Evolutionary conservation across 2,113 vertebrate genomes (phyloP), one percentile per base, ranked within the genome.

Genomic region (Uria aalge): DNA sequence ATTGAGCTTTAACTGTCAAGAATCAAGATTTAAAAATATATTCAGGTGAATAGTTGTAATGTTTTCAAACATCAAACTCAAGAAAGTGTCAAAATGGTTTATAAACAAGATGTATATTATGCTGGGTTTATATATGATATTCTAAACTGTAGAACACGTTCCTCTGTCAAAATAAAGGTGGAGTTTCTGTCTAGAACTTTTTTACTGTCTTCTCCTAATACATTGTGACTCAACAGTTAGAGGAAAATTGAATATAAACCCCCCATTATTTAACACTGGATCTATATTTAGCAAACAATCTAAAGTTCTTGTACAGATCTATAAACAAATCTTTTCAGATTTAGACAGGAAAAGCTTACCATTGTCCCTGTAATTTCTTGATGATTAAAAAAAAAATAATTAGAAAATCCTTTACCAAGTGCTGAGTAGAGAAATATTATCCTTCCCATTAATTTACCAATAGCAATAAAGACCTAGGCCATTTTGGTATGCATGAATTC

Each of bases 11-110:
- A 94, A 64, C 50, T 90, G 90, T 77, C 84, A 96, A 88, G 75
- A 75, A 81, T 76, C 3, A n/a, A 87, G 86, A 96, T 94, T 95
- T 95, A 95, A 94, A 96, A 79, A 62, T 64, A 7, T 67, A 91
- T 95, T 92, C 59, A 72, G 85, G 52, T 92, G 93, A 95, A 93
- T 36, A 90, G 22, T 26, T 80, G 43, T 32, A 94, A 82, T 75
- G 69, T 85, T 95, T 96, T 93, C 93, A 93, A 95, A 88, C 41
- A 77, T 55, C 92, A 97, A 96, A 79, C n/a, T 62, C 55, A 96
- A 96, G 76, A 87, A 95, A 91, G 14, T 74, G 73, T 92, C 85
- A 96, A 91, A 81, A 94, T 20, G 26, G 16, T 76, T 95, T 94
- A 64, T 87, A 81, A 75, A 86, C 12, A 75, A 76, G 52, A 89